Evolutionary conservation across 2,888 invertebrate species (phyloP).

Genomic region (Caenorhabditis imperialis): DNA sequence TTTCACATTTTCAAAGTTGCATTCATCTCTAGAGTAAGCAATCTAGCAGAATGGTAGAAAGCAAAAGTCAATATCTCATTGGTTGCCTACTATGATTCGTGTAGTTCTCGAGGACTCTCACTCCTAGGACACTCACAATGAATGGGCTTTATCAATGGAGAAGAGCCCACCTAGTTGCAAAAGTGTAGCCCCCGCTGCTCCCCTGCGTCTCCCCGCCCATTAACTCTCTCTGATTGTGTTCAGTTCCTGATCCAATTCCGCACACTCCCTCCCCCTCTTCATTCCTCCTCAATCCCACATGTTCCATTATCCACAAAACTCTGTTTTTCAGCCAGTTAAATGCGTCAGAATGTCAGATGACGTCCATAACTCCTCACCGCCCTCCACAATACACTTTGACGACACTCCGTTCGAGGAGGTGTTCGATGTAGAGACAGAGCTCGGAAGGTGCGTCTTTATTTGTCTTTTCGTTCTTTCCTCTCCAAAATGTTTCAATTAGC

Average conservation of each 20-base stretch:
- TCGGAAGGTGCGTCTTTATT: slow-evolving; percentile 80
- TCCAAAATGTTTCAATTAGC: no score
- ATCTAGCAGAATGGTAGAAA: no score
- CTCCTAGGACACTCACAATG: no score
- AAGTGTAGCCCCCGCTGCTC: slow-evolving; percentile 1
- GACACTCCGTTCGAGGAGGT: slow-evolving; percentile 81
- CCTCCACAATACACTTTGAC: slow-evolving; percentile 60
- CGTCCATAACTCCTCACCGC: slow-evolving; percentile 33
- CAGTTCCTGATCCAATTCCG: slow-evolving; percentile 24
- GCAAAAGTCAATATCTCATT: no score
- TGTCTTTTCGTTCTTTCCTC: no score
- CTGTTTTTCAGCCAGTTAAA: slow-evolving; percentile 31
- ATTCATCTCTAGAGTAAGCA: no score
- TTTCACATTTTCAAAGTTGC: no score
- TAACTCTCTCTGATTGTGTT: slow-evolving; percentile 13
- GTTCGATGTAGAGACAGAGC: slow-evolving; percentile 81
- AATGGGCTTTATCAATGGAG: no score
- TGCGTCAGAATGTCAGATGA: slow-evolving; percentile 55
- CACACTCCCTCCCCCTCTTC: slow-evolving; percentile 9
- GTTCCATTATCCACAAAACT: background rate
- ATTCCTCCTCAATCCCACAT: slow-evolving; percentile 1
- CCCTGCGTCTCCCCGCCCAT: slow-evolving; percentile 5
- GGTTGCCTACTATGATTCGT: no score
- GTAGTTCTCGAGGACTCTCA: no score
- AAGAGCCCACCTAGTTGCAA: no score